phyloP scores from a whole-genome alignment of 2,888 invertebrate species.

The Eupeodes luniger region DNA sequence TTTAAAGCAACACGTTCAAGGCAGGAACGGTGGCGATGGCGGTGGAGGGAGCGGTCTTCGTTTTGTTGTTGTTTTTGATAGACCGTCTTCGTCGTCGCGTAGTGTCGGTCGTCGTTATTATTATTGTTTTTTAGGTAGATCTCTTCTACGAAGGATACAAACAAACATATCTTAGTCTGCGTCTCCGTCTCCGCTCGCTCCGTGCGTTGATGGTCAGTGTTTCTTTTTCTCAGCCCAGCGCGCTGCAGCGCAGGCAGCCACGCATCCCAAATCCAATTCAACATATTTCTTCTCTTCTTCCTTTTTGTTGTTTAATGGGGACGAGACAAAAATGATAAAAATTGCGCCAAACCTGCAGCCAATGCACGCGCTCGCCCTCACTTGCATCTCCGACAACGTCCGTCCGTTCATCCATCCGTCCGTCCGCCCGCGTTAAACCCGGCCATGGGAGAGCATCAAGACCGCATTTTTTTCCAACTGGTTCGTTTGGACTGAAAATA shows the following conservation, averaged over 20 bases:
- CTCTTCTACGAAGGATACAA: slow-evolving; percentile 36
- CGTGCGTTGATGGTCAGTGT: too few species aligned
- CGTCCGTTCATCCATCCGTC: neutral
- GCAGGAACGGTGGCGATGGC: too few species aligned
- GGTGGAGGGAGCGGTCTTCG: neutral
- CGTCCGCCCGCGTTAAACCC: neutral
- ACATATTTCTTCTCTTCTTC: neutral
- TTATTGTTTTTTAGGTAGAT: slow-evolving; percentile 53
- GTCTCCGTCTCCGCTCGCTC: too few species aligned
- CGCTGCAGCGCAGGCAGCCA: neutral
- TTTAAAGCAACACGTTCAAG: slow-evolving; percentile 26
- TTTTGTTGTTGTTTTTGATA: slow-evolving; percentile 15
- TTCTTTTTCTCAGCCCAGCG: neutral
- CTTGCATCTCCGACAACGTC: slow-evolving; percentile 27
- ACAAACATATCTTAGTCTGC: neutral
- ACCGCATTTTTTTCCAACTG: slow-evolving; percentile 38
- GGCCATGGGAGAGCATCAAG: slow-evolving; percentile 33
- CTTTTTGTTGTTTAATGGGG: neutral
- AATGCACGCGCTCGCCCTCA: slow-evolving; percentile 71
- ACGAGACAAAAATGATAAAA: slow-evolving; percentile 58
- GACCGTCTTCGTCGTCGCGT: slow-evolving; percentile 6
- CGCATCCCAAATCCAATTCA: slow-evolving; percentile 22
- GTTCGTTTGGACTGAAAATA: slow-evolving; percentile 1
- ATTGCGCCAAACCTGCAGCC: slow-evolving; percentile 76
- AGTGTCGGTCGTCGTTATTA: neutral